These are phyloP conservation scores for Tylochromis polylepis DNA, from an alignment of 2,113 vertebrate species.

Conservation along the genomic window DNA sequence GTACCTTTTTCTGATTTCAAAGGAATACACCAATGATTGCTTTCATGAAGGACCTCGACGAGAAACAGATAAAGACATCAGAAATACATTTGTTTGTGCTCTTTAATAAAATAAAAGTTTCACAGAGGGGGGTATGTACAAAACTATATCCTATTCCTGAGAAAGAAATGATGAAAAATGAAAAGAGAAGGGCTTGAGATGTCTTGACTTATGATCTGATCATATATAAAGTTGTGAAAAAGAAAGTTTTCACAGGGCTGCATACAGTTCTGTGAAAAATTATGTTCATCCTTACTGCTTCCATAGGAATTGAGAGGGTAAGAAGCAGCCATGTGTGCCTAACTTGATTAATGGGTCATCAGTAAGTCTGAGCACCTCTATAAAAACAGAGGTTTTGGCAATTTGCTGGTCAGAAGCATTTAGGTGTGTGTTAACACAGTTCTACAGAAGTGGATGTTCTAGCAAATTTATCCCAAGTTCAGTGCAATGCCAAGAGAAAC, in stretches of 20 bases:
- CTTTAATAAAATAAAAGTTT: neutral
- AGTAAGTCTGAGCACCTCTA: too few relatives aligned
- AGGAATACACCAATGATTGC: neutral
- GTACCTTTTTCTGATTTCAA: neutral
- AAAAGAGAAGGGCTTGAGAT: neutral
- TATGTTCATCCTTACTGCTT: rapidly evolving
- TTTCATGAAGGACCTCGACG: neutral
- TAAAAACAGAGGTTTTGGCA: too few relatives aligned
- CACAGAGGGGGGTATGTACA: neutral
- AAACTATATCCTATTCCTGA: neutral
- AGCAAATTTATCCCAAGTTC: too few relatives aligned
- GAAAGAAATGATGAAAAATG: neutral
- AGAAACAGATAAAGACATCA: neutral
- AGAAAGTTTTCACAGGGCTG: neutral
- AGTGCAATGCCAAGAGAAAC: too few relatives aligned
- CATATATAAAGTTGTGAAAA: rapidly evolving
- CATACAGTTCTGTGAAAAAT: neutral
- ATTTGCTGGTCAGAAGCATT: too few relatives aligned
- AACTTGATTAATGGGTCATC: too few relatives aligned
- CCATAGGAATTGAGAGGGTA: too few relatives aligned
- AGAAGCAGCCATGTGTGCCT: too few relatives aligned
- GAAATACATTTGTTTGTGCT: neutral
- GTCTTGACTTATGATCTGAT: rapidly evolving
- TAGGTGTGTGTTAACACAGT: too few relatives aligned
- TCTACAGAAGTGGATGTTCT: too few relatives aligned